These are phyloP conservation scores for Odontamblyopus rebecca DNA, from an alignment of 2,797 vertebrate species.

Conservation along the genomic window DNA sequence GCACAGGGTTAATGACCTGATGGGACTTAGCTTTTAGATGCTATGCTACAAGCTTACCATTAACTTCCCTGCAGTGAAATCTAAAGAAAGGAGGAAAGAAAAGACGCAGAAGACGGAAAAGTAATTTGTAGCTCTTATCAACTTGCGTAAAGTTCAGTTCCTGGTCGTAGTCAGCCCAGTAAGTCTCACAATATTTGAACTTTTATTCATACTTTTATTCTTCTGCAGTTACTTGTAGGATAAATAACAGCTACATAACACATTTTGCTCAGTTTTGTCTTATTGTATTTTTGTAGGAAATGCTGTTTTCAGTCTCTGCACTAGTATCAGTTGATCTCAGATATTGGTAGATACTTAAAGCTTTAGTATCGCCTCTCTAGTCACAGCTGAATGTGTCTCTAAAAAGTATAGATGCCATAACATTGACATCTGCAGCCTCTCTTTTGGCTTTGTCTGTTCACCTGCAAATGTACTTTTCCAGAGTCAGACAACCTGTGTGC, in stretches of 20 bases:
- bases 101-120: not conserved
- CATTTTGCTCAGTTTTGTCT: no score
- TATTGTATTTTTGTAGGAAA: no score
- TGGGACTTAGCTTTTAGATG: conserved; percentile 19
- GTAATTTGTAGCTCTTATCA: conserved; percentile 6
- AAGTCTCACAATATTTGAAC: no score
- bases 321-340: no score
- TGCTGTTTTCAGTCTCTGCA: no score
- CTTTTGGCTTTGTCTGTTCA: conserved; percentile 48
- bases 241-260: no score
- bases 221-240: no score
- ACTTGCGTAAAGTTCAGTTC: not conserved
- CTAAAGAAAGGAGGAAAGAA: not conserved
- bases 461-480: conserved; percentile 55
- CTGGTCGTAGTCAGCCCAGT: no score
- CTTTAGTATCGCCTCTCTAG: no score
- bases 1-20: conserved; percentile 51
- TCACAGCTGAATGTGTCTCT: conserved; percentile 22
- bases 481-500: conserved; percentile 48
- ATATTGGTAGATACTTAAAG: no score
- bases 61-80: conserved; percentile 2
- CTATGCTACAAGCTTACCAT: conserved; percentile 20
- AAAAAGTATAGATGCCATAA: conserved; percentile 47
- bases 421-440: conserved; percentile 51
- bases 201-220: no score